phyloP scores from a whole-genome alignment of 2,888 invertebrate species.

The Carpatolechia fugitivella region DNA sequence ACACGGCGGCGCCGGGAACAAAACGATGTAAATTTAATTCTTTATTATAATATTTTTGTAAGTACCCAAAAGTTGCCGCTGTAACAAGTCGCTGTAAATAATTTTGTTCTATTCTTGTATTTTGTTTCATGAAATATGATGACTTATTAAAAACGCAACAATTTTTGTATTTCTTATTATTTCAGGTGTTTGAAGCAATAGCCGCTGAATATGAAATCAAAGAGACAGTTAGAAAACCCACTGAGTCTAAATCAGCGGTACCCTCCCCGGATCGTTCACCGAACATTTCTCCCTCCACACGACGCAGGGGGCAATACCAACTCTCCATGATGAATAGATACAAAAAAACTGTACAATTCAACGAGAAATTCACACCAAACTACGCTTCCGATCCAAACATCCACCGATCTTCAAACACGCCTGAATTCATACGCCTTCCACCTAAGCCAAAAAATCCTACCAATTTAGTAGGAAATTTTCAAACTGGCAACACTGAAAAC shows the following conservation, averaged over 20 bases:
- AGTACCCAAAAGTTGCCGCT: no score
- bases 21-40: no score
- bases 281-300: slow-evolving; percentile 48
- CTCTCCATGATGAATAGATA: slow-evolving; percentile 57
- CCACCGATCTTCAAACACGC: slow-evolving; percentile 39
- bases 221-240: slow-evolving; percentile 40
- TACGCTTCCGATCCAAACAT: slow-evolving; percentile 65
- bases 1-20: no score
- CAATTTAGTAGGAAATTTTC: slow-evolving; percentile 30
- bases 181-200: slow-evolving; percentile 70
- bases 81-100: no score
- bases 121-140: no score
- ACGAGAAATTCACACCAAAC: slow-evolving; percentile 46
- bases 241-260: slow-evolving; percentile 47
- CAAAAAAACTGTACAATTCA: slow-evolving; percentile 50
- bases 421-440: slow-evolving; percentile 18
- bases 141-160: no score
- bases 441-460: slow-evolving; percentile 27
- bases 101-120: no score
- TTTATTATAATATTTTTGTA: no score
- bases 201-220: slow-evolving; percentile 69
- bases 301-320: slow-evolving; percentile 59
- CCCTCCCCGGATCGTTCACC: slow-evolving; percentile 57
- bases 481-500: slow-evolving; percentile 36
- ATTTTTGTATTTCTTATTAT: slow-evolving; percentile 10